A percentile compares a stretch with the other conserved stretches of the same genome.
Conservation (phyloP, 2,113 vertebrate genomes). For the Aythya baeri region DNA sequence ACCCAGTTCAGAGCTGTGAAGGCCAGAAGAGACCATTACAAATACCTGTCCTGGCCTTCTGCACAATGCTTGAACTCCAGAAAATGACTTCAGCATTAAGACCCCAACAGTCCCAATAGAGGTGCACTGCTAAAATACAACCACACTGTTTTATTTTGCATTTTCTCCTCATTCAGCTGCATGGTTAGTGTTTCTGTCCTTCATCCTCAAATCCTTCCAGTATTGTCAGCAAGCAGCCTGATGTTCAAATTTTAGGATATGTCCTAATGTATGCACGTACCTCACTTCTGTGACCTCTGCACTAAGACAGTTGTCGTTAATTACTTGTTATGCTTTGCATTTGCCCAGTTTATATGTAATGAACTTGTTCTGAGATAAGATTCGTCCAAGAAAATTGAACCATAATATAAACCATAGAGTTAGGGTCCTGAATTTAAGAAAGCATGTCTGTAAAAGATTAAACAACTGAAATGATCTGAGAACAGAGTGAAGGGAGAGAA, state of each 20-base stretch:
- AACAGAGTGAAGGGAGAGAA: slow-evolving; percentile 9
- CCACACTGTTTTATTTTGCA: background rate
- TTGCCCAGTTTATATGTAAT: background rate
- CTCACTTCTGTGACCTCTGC: background rate
- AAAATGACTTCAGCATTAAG: background rate
- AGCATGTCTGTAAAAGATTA: slow-evolving; percentile 15
- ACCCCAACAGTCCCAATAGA: background rate
- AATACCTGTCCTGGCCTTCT: background rate
- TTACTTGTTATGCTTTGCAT: background rate
- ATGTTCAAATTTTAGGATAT: background rate
- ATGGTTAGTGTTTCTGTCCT: background rate
- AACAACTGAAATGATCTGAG: background rate
- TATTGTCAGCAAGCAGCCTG: background rate
- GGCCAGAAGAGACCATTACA: background rate
- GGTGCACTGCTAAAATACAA: background rate
- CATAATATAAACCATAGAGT: background rate
- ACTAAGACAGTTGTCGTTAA: background rate
- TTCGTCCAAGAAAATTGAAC: background rate
- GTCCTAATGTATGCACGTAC: background rate
- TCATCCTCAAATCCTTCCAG: background rate
- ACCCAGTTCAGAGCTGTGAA: background rate
- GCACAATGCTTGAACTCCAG: background rate
- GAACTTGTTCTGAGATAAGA: background rate
- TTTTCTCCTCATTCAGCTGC: background rate
- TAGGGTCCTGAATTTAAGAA: background rate